A percentile compares a stretch with the other conserved stretches of the same genome.
These are phyloP conservation scores for Centropristis striata DNA, from an alignment of 2,113 vertebrate species.

Conservation along the genomic window DNA sequence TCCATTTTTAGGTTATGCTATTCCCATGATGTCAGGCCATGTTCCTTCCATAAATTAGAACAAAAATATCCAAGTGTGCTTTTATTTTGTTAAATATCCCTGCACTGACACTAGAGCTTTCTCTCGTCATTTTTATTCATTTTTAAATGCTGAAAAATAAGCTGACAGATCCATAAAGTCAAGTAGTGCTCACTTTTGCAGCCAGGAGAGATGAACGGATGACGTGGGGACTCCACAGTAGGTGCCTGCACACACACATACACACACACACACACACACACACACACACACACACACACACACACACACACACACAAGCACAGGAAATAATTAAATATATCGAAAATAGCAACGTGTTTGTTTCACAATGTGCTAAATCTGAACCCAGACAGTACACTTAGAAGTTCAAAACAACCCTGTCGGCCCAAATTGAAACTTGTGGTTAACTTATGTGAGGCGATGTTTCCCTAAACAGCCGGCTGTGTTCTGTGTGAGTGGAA, in stretches of 20 bases:
- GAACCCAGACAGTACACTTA: conserved; percentile 26
- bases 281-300: conserved; percentile 9
- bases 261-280: background rate
- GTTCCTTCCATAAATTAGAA: background rate
- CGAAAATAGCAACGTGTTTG: conserved; percentile 53
- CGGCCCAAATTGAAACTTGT: conserved; percentile 25
- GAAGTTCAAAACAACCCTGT: conserved; percentile 35
- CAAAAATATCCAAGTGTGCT: background rate
- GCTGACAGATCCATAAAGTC: conserved; percentile 1
- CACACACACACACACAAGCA: conserved; percentile 12
- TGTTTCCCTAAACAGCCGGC: conserved; percentile 27
- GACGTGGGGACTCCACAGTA: conserved; percentile 22
- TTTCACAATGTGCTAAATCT: conserved; percentile 50
- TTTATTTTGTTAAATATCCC: background rate
- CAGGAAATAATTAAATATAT: conserved; percentile 46
- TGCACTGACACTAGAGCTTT: no score
- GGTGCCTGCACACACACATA: background rate
- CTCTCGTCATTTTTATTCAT: background rate
- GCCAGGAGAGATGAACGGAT: conserved; percentile 11
- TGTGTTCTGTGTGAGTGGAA: conserved; percentile 2
- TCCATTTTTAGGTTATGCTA: background rate
- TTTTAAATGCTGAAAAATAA: background rate
- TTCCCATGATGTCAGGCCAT: background rate
- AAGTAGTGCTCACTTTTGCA: conserved; percentile 5
- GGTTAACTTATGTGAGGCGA: background rate